Evolutionary conservation across 2,888 invertebrate species (phyloP).

Genomic region (Xanthia icteritia): DNA sequence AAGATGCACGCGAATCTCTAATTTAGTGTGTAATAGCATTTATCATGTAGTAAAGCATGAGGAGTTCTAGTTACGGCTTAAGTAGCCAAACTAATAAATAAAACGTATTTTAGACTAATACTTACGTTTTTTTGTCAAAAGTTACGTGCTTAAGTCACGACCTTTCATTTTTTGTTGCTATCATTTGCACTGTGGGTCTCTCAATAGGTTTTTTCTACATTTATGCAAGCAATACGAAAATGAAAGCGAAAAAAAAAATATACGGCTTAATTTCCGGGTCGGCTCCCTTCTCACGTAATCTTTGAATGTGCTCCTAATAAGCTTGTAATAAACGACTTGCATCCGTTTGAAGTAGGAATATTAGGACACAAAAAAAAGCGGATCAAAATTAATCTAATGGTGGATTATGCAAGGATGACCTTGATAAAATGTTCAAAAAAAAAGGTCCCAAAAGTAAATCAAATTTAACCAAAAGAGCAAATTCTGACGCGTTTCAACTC

Average conservation of each 20-base stretch:
- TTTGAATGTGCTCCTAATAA: slow-evolving; percentile 40
- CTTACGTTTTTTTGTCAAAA: slow-evolving; percentile 11
- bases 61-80: slow-evolving; percentile 1
- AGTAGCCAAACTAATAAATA: slow-evolving; percentile 11
- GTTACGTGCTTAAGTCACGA: slow-evolving; percentile 28
- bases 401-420: slow-evolving; percentile 4
- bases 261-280: slow-evolving; percentile 48
- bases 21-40: slow-evolving; percentile 59
- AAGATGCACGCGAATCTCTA: slow-evolving; percentile 66
- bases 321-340: slow-evolving; percentile 24
- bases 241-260: slow-evolving; percentile 26
- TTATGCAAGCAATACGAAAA: slow-evolving; percentile 32
- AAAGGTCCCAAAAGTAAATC: neutral
- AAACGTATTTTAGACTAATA: neutral
- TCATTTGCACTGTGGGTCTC: slow-evolving; percentile 12
- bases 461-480: neutral
- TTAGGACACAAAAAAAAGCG: slow-evolving; percentile 6
- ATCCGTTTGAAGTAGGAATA: slow-evolving; percentile 24
- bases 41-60: slow-evolving; percentile 28
- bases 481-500: slow-evolving; percentile 28
- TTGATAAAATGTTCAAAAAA: slow-evolving; percentile 4
- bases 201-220: slow-evolving; percentile 32
- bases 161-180: slow-evolving; percentile 35
- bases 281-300: slow-evolving; percentile 45
- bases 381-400: neutral